Base-by-base conservation (phyloP, 2,113 vertebrate genomes). In the Tapirus terrestris region DNA sequence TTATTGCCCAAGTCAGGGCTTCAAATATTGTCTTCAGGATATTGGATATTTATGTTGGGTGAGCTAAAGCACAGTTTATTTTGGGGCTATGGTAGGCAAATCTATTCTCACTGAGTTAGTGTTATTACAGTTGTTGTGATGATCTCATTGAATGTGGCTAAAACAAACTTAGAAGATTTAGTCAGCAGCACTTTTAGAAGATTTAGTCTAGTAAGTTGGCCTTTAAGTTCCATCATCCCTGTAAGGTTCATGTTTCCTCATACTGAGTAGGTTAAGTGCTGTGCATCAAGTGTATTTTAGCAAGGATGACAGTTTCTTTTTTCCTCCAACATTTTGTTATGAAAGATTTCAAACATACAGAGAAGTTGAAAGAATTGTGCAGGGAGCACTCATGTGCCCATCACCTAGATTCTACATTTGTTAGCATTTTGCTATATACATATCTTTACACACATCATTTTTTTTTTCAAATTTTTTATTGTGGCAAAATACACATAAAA, bases 1-100 rank as follows among this genome's bases (percentile, higher is more conserved):
- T 70, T 72, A 25, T 63, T 76, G 43, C 60, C 77, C 51, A 79
- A 75, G 14, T 79, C 4, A 14, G 65, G 33, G 75, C 33, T 67
- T 79, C 60, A 67, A 31, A 36, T 79, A 61, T 43, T 73, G 72
- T 39, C 29, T 63, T 76, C 16, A 53, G 11, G 45, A 29, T 39
- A 65, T 61, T 90, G 73, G 88, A 36, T 90, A 56, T 90, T 79
- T 90, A 67, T 79, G 61, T 45, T 89, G 45, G 61, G 75, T 77
- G 33, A 79, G 75, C 73, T 90, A 79, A 90, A 79, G 60, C 88
- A 67, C 45, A 73, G 36, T 81, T 83, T 76, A 61, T 76, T 89
- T 89, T 29, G 73, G 73, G 60, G 23, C 23, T 53, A 6, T 36
- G 23, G 45, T 39, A 65, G 33, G 68, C 51, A 43, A 20, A 72